These are phyloP conservation scores for Oscheius sp. DNA, from an alignment of 2,888 invertebrate species.

Conservation along the genomic window DNA sequence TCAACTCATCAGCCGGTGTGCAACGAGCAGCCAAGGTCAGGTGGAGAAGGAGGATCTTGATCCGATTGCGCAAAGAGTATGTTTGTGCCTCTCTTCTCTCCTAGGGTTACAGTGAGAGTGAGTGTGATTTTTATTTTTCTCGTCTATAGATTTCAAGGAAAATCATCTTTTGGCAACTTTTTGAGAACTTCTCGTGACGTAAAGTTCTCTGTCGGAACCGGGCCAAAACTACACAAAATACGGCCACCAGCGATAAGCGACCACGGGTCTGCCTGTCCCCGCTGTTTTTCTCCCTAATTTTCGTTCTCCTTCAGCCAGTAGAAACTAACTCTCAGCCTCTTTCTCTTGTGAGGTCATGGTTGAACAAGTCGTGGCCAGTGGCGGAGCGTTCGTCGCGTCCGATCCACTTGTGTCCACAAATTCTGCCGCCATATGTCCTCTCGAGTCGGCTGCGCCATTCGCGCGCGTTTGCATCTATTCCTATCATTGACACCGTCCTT, in stretches of 20 bases:
- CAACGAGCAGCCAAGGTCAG: too few species aligned
- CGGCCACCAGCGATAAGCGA: not conserved
- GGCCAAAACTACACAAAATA: not conserved
- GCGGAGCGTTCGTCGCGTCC: slow-evolving; percentile 20
- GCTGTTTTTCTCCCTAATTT: too few species aligned
- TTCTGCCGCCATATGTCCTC: slow-evolving; percentile 28
- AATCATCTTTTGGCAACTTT: too few species aligned
- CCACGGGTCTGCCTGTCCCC: too few species aligned
- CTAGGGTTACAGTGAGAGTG: too few species aligned
- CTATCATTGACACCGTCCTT: slow-evolving; percentile 9
- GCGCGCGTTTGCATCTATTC: slow-evolving; percentile 14
- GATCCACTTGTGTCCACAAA: slow-evolving; percentile 30
- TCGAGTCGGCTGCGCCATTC: slow-evolving; percentile 31
- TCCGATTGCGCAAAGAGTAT: too few species aligned
- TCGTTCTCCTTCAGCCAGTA: not conserved
- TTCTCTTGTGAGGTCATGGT: too few species aligned
- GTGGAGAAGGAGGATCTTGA: too few species aligned
- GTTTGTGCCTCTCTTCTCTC: too few species aligned
- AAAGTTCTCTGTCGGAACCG: not conserved
- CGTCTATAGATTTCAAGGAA: too few species aligned
- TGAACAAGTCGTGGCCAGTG: not conserved
- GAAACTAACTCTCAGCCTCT: not conserved
- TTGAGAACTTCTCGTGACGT: not conserved
- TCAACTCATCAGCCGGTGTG: too few species aligned
- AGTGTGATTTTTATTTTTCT: too few species aligned